These are phyloP conservation scores for Schrankia costaestrigalis DNA, from an alignment of 2,888 invertebrate genomes.

Conservation along the genomic window DNA sequence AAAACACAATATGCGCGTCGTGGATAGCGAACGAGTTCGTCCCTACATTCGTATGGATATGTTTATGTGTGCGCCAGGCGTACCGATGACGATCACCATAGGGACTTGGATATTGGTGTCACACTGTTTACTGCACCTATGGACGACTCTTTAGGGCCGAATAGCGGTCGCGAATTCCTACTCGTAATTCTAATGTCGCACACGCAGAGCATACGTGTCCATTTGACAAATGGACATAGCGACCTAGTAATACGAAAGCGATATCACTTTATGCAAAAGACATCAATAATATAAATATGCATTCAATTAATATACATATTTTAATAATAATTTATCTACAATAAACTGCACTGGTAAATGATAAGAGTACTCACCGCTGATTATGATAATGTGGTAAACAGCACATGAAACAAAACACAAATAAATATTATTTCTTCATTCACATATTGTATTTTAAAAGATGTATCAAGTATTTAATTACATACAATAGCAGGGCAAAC, in stretches of 20 bases:
- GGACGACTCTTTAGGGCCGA: conserved; percentile 58
- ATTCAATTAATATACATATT: too few species aligned
- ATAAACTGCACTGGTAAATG: too few species aligned
- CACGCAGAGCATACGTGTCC: conserved; percentile 67
- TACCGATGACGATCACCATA: conserved; percentile 49
- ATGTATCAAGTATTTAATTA: conserved; percentile 3
- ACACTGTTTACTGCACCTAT: conserved; percentile 53
- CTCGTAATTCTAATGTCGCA: conserved; percentile 75
- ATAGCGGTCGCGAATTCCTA: conserved; percentile 79
- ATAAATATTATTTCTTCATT: conserved; percentile 29
- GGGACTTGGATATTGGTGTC: conserved; percentile 71
- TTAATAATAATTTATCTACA: too few species aligned
- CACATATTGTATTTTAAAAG: not conserved
- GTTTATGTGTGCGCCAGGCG: conserved; percentile 42
- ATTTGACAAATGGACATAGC: conserved; percentile 64
- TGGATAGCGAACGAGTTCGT: conserved; percentile 63
- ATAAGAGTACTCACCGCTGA: conserved; percentile 64
- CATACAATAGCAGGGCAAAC: conserved; percentile 67
- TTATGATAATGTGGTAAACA: conserved; percentile 34
- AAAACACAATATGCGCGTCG: conserved; percentile 54
- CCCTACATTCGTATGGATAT: conserved; percentile 55
- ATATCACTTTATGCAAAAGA: conserved; percentile 46
- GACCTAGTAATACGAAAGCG: conserved; percentile 69
- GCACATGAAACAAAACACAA: conserved; percentile 71
- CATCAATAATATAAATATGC: conserved; percentile 7